Evolutionary conservation across 2,113 vertebrate species (phyloP).

Genomic region (Galeopterus variegatus): DNA sequence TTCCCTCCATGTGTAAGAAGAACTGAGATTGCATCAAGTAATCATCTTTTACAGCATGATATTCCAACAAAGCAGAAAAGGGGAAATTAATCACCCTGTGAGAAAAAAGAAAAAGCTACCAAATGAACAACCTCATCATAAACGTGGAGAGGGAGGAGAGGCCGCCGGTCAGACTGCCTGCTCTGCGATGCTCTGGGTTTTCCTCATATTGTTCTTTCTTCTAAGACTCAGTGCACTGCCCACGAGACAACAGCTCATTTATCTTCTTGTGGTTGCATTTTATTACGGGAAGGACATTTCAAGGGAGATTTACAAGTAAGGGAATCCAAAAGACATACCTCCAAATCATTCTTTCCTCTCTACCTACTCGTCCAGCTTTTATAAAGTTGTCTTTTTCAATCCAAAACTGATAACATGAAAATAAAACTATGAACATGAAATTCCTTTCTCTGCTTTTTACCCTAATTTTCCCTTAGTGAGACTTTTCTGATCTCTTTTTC

Average conservation of each 20-base stretch:
- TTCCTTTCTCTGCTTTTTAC: background rate
- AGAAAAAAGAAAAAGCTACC: background rate
- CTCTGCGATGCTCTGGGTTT: background rate
- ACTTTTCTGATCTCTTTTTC: conserved; percentile 8
- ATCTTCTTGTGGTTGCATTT: conserved; percentile 54
- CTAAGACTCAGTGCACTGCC: background rate
- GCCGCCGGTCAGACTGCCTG: background rate
- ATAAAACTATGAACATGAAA: background rate
- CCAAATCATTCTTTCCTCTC: background rate
- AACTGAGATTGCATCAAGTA: background rate
- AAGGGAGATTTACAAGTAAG: conserved; percentile 51
- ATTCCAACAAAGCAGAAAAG: conserved; percentile 31
- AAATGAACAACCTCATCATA: conserved; percentile 27
- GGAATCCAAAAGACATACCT: background rate
- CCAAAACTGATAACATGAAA: background rate
- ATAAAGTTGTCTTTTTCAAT: background rate
- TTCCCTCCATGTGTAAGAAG: background rate
- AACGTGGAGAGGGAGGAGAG: background rate
- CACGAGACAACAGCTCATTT: conserved; percentile 55
- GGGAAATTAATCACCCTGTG: conserved; percentile 47
- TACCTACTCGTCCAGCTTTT: background rate
- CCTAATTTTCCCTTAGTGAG: background rate
- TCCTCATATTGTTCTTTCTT: conserved; percentile 46
- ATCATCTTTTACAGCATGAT: background rate
- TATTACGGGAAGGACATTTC: conserved; percentile 54